Percentiles rank a stretch among this genome's conserved stretches.
Evolutionary conservation across 2,797 vertebrate genomes (phyloP).

Genomic region (Tapirus indicus): DNA sequence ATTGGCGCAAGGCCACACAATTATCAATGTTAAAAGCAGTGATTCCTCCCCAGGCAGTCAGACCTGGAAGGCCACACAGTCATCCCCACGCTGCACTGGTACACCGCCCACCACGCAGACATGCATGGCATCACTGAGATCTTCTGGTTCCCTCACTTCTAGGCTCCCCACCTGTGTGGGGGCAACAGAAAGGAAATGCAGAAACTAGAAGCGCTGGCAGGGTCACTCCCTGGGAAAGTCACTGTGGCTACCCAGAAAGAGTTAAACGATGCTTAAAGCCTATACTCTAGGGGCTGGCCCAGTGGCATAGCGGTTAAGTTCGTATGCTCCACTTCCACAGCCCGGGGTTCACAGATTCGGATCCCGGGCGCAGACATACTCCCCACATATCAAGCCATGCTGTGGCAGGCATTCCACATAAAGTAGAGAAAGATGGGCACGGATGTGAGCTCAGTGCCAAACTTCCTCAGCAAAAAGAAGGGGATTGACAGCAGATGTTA

Average conservation of each 20-base stretch:
- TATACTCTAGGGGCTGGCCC: neutral
- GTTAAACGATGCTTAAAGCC: neutral
- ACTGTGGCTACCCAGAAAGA: neutral
- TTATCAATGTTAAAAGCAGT: neutral
- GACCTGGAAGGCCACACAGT: neutral
- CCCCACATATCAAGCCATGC: too few relatives aligned
- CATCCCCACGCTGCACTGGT: accelerated
- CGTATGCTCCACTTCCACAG: too few relatives aligned
- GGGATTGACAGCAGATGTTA: too few relatives aligned
- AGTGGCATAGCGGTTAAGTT: too few relatives aligned
- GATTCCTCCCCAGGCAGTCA: neutral
- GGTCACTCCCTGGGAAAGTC: neutral
- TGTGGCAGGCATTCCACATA: too few relatives aligned
- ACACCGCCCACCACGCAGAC: accelerated
- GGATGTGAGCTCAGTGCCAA: too few relatives aligned
- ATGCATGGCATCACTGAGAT: accelerated
- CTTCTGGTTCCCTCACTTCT: neutral
- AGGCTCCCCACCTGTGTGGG: neutral
- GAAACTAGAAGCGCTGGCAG: neutral
- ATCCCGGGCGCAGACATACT: too few relatives aligned
- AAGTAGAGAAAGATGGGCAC: too few relatives aligned
- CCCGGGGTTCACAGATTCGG: too few relatives aligned
- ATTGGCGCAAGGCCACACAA: neutral
- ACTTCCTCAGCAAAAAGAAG: too few relatives aligned
- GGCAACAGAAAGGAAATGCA: neutral